A percentile compares a stretch with the other conserved stretches of the same genome.
Evolutionary conservation across 2,113 vertebrate species (phyloP).

Genomic region (Melanostigma gelatinosum): DNA sequence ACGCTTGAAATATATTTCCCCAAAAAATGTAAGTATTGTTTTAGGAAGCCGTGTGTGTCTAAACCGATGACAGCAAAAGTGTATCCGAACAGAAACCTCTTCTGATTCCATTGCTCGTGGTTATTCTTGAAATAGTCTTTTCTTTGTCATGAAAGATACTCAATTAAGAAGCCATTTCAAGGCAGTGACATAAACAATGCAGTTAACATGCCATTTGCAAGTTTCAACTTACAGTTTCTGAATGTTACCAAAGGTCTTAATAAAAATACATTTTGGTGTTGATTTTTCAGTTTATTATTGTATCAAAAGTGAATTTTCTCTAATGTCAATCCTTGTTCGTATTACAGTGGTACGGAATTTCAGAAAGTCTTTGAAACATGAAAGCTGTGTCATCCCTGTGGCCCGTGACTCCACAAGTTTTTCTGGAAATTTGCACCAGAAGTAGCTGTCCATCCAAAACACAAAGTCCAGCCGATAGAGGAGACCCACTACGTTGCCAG

Average conservation of each 20-base stretch:
- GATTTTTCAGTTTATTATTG: constrained; percentile 56
- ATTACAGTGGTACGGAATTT: background rate
- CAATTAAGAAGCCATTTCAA: constrained; percentile 10
- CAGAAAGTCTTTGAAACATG: constrained; percentile 15
- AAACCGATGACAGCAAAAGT: background rate
- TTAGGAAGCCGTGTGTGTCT: background rate
- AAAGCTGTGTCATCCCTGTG: background rate
- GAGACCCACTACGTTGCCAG: background rate
- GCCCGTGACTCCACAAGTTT: background rate
- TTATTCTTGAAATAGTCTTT: constrained; percentile 15
- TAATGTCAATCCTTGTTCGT: constrained; percentile 33
- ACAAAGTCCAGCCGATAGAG: constrained; percentile 7
- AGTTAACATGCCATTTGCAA: constrained; percentile 6
- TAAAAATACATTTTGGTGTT: constrained; percentile 51
- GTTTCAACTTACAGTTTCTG: constrained; percentile 34
- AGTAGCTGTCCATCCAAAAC: constrained; percentile 8
- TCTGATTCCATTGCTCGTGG: constrained; percentile 17
- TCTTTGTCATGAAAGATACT: constrained; percentile 25
- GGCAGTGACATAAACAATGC: constrained; percentile 26
- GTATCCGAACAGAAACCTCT: background rate
- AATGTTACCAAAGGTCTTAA: constrained; percentile 47
- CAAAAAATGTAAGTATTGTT: background rate
- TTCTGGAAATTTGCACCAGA: background rate
- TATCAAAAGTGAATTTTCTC: constrained; percentile 39
- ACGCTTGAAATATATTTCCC: constrained; percentile 1